Conservation (phyloP, 2,113 vertebrate genomes). For the Brachyhypopomus occidentalis region DNA sequence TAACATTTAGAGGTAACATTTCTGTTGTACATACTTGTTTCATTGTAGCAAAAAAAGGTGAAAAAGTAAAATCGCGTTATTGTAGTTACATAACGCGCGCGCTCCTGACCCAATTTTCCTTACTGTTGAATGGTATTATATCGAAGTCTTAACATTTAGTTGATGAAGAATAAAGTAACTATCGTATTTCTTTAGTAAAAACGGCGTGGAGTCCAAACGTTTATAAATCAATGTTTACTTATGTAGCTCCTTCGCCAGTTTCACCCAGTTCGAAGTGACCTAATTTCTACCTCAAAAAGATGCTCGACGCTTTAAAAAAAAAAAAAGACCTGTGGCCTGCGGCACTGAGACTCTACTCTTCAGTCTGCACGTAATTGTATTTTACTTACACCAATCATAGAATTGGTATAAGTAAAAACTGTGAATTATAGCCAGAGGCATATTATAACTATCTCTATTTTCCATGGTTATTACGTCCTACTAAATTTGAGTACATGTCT, state of each 20-base stretch:
- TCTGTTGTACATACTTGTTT: not conserved
- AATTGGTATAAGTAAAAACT: too few species aligned
- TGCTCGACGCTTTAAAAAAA: not conserved
- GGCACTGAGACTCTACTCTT: not conserved
- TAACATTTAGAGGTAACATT: conserved; percentile 66
- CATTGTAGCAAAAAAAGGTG: not conserved
- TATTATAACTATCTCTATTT: too few species aligned
- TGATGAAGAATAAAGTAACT: not conserved
- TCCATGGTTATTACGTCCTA: too few species aligned
- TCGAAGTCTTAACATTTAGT: not conserved
- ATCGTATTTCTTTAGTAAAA: not conserved
- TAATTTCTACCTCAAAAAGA: conserved; percentile 41
- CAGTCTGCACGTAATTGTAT: not conserved
- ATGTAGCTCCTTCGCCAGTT: conserved; percentile 7
- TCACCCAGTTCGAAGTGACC: conserved; percentile 46
- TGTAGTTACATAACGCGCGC: conserved; percentile 62
- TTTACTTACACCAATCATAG: not conserved
- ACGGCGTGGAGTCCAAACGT: not conserved
- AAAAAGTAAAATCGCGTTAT: not conserved
- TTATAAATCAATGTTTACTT: not conserved
- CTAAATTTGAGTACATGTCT: too few species aligned
- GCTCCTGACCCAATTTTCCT: conserved; percentile 65
- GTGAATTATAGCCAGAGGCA: too few species aligned
- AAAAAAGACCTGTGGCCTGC: not conserved
- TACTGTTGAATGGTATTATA: not conserved